A percentile compares a stretch with the other conserved stretches of the same genome.
Evolutionary conservation across 1,140 invertebrate genomes (phyloP).

Genomic region (Macrotrachela quadricornifera): DNA sequence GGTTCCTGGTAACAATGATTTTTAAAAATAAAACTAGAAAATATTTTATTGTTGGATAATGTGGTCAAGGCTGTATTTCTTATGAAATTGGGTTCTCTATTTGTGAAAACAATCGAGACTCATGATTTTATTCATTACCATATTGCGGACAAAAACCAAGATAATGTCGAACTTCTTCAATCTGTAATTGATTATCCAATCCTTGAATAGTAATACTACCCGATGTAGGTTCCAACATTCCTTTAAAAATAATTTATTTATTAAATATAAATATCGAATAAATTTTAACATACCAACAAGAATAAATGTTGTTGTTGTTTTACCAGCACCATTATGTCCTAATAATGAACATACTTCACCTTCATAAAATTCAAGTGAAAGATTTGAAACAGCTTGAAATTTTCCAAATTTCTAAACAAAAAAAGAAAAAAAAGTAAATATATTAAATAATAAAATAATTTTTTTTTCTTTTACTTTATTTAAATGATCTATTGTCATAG

Average conservation of each 20-base stretch:
- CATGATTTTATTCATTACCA: background rate
- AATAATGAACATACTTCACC: constrained; percentile 37
- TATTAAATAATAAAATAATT: no score
- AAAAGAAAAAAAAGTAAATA: background rate
- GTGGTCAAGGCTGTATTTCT: no score
- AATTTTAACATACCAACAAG: background rate
- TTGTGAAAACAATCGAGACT: no score
- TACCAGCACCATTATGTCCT: constrained; percentile 43
- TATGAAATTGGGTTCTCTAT: no score
- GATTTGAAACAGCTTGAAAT: background rate
- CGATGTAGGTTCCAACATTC: constrained; percentile 2
- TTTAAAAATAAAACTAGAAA: no score
- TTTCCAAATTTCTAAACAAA: background rate
- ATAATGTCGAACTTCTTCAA: constrained; percentile 4
- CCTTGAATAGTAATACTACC: constrained; percentile 1
- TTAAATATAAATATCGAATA: no score
- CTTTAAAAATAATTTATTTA: no score
- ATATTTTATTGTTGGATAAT: no score
- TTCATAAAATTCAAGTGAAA: background rate
- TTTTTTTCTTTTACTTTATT: no score
- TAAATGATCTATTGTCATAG: background rate
- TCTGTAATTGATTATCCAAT: constrained; percentile 3
- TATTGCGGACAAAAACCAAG: constrained; percentile 8
- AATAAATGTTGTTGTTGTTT: constrained; percentile 36
- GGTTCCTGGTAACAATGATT: no score